Percentiles rank a stretch among this genome's conserved stretches.
Evolutionary conservation across 2,113 vertebrate genomes (phyloP).

Genomic region (Rhynchomys soricoides): DNA sequence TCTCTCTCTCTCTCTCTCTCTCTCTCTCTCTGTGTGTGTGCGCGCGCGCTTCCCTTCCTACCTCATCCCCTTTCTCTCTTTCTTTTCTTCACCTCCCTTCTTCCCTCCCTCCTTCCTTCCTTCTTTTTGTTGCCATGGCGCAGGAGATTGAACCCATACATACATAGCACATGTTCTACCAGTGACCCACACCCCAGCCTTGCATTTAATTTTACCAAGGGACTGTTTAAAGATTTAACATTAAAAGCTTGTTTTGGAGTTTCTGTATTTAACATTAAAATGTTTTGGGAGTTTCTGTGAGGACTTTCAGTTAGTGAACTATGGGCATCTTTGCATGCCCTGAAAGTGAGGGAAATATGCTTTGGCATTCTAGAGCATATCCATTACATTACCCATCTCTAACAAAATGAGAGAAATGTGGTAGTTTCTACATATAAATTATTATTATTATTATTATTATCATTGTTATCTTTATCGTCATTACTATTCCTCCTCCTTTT

Average conservation of each 20-base stretch:
- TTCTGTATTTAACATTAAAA: background rate
- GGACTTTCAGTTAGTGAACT: background rate
- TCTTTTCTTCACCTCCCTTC: fast-evolving
- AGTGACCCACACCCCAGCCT: background rate
- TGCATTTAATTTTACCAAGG: background rate
- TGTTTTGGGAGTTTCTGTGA: background rate
- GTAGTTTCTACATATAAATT: background rate
- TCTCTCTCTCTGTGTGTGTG: too few species aligned
- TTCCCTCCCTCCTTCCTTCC: too few species aligned
- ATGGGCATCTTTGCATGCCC: background rate
- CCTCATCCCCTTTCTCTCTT: background rate
- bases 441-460: background rate
- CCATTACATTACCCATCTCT: background rate
- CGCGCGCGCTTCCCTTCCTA: too few species aligned
- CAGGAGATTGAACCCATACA: background rate
- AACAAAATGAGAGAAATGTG: background rate
- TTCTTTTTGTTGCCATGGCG: background rate
- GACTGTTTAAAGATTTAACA: background rate
- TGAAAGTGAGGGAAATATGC: background rate
- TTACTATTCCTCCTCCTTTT: background rate
- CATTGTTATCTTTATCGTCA: background rate
- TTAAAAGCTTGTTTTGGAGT: background rate
- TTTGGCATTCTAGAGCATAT: background rate
- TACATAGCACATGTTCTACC: background rate
- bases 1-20: too few species aligned